These are phyloP conservation scores for Phaethornis superciliosus DNA, from an alignment of 2,113 vertebrate species.

Conservation along the genomic window DNA sequence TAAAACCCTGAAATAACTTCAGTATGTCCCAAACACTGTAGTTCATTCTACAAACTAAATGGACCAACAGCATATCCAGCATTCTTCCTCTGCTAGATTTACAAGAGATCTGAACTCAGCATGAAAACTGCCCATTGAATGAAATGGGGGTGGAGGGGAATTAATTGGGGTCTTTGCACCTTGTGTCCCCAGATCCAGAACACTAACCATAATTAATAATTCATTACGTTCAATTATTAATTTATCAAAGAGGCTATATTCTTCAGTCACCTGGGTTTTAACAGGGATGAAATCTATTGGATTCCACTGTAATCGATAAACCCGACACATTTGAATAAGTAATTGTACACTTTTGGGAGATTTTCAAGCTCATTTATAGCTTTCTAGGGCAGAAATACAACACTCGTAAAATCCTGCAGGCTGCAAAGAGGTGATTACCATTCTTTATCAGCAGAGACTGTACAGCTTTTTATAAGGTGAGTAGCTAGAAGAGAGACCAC, in stretches of 20 bases:
- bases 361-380: neutral
- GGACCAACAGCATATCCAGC: neutral
- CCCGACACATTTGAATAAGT: constrained; percentile 28
- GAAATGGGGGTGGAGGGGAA: neutral
- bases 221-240: constrained; percentile 40
- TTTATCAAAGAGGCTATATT: constrained; percentile 45
- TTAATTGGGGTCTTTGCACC: constrained; percentile 10
- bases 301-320: constrained; percentile 1
- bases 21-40: neutral
- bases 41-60: neutral
- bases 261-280: constrained; percentile 38
- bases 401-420: neutral
- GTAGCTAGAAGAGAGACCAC: constrained; percentile 4
- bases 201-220: neutral
- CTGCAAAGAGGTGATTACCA: neutral
- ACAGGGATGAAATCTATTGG: neutral
- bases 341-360: neutral
- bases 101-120: neutral
- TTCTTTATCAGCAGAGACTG: neutral
- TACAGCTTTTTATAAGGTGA: neutral
- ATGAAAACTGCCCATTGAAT: neutral
- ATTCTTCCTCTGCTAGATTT: neutral
- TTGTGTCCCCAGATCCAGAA: neutral
- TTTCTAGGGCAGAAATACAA: neutral
- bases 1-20: neutral